Percentiles rank a stretch among this genome's conserved stretches.
These are phyloP conservation scores for Patiria miniata DNA, from an alignment of 35 echinoderm and acorn worm genomes.

Conservation along the genomic window DNA sequence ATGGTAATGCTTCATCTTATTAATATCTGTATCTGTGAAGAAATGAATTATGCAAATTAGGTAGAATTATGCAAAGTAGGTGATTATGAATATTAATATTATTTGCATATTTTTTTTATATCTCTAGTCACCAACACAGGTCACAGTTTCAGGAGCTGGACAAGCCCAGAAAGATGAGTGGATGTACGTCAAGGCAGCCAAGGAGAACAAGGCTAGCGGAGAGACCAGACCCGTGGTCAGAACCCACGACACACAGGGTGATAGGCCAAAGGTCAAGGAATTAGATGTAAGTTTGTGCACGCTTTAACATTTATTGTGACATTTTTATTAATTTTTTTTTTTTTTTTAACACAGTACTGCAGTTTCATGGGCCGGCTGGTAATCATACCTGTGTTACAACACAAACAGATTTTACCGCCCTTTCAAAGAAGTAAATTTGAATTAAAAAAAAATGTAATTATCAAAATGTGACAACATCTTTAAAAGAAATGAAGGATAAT, in stretches of 20 bases:
- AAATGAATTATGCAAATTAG: no score
- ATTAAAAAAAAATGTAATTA: no score
- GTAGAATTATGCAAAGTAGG: not conserved
- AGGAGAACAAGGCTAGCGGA: not conserved
- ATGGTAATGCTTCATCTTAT: no score
- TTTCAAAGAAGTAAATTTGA: no score
- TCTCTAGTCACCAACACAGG: not conserved
- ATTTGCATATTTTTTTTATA: no score
- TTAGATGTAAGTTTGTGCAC: not conserved
- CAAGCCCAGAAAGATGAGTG: conserved; percentile 1
- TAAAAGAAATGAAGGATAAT: no score
- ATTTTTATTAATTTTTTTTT: no score
- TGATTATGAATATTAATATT: not conserved
- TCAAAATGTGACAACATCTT: no score
- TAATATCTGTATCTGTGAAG: no score
- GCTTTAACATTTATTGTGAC: not conserved
- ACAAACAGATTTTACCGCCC: no score
- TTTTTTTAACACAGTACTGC: not conserved
- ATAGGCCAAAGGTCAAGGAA: not conserved
- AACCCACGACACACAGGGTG: conserved; percentile 12
- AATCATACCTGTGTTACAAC: no score
- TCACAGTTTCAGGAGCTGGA: not conserved
- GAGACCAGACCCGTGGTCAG: conserved; percentile 1
- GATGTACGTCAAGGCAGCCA: not conserved
- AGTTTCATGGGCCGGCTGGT: not conserved